These are phyloP conservation scores for Caretta caretta DNA, from an alignment of 2,113 vertebrate genomes.

Conservation along the genomic window DNA sequence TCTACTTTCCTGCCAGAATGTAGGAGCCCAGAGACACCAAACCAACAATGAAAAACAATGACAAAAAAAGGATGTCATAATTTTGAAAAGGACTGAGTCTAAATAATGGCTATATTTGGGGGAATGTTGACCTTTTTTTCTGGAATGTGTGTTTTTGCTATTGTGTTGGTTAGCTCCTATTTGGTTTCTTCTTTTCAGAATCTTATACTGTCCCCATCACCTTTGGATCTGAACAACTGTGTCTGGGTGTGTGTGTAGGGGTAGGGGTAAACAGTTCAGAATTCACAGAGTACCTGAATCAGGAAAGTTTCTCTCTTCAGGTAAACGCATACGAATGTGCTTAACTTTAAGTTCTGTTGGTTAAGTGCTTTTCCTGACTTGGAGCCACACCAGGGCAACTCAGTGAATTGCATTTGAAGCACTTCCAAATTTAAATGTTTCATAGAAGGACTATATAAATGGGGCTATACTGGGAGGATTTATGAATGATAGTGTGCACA, in stretches of 20 bases:
- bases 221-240: neutral
- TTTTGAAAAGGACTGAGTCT: neutral
- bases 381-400: neutral
- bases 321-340: neutral
- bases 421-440: neutral
- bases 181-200: accelerated
- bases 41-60: accelerated
- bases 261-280: neutral
- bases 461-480: neutral
- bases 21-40: neutral
- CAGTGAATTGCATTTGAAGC: neutral
- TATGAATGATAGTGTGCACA: slow-evolving; percentile 10
- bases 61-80: neutral
- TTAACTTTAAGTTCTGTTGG: too few species aligned
- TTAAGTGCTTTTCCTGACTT: neutral
- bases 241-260: neutral
- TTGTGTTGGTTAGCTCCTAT: accelerated
- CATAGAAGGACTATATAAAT: neutral
- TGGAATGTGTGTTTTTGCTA: neutral
- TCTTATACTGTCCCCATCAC: neutral
- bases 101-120: accelerated
- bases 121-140: accelerated
- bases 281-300: neutral
- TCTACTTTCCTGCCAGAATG: neutral
- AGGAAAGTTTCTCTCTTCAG: accelerated